Percentiles rank a stretch among this genome's conserved stretches.
Conservation (phyloP, 2,797 vertebrate species). For the Adelosebastes latens region DNA sequence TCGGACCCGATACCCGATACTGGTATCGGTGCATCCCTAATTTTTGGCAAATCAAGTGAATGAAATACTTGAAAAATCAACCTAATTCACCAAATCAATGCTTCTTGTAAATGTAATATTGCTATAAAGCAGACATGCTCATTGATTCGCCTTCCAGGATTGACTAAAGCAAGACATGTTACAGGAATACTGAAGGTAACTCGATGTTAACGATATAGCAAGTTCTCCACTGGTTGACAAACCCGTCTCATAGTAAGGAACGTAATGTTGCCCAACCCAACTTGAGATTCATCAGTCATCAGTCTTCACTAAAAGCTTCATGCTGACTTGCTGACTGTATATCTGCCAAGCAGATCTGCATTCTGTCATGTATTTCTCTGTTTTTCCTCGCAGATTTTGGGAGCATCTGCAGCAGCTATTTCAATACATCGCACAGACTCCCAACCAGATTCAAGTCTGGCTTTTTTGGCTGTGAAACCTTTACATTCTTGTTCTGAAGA, state of each 20-base stretch:
- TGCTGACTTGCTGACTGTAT: background rate
- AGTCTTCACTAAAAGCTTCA: background rate
- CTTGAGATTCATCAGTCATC: slow-evolving; percentile 18
- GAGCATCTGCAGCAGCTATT: slow-evolving; percentile 31
- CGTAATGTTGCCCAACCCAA: background rate
- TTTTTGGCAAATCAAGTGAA: background rate
- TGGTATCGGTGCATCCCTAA: too few relatives aligned
- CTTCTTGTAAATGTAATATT: background rate
- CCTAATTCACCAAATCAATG: background rate
- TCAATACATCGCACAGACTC: slow-evolving; percentile 18
- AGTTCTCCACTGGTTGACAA: background rate
- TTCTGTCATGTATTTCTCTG: slow-evolving; percentile 9
- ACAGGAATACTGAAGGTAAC: background rate
- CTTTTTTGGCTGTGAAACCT: background rate
- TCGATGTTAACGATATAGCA: background rate
- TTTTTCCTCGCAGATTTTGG: background rate
- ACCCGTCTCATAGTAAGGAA: background rate
- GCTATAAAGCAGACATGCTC: background rate
- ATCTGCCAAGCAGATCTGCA: slow-evolving; percentile 20
- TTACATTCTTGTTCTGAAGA: background rate
- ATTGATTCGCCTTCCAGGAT: background rate
- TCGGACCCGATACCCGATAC: too few relatives aligned
- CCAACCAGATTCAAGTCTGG: background rate
- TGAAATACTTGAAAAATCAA: background rate
- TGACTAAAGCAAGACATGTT: background rate